Evolutionary conservation across 2,797 vertebrate genomes (phyloP).

Genomic region (Falco cherrug): DNA sequence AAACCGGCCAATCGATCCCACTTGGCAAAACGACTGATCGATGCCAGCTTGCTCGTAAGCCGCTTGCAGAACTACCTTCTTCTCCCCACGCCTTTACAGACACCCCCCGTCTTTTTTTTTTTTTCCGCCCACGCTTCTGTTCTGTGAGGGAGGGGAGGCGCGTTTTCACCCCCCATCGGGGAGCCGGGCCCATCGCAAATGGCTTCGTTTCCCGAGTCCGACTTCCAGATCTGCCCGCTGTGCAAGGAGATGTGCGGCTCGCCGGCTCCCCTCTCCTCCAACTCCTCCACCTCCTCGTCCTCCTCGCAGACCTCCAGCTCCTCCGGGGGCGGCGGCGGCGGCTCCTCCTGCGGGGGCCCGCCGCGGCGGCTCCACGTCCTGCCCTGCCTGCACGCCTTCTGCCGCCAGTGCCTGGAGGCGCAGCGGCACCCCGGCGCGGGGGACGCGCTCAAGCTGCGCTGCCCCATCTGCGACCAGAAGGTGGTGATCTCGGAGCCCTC

Average conservation of each 20-base stretch:
- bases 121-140: background rate
- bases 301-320: conserved; percentile 89
- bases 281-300: conserved; percentile 89
- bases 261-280: conserved; percentile 87
- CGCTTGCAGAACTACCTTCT: conserved; percentile 28
- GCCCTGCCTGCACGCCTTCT: conserved; percentile 92
- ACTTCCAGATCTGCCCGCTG: conserved; percentile 90
- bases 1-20: conserved; percentile 48
- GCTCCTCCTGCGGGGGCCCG: conserved; percentile 74
- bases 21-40: conserved; percentile 59
- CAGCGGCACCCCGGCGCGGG: conserved; percentile 81
- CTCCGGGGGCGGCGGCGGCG: conserved; percentile 71
- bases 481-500: conserved; percentile 88
- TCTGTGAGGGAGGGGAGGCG: background rate
- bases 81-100: background rate
- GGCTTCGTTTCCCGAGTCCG: conserved; percentile 90
- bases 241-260: conserved; percentile 93
- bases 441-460: conserved; percentile 87
- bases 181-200: conserved; percentile 21
- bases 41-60: conserved; percentile 70
- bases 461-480: conserved; percentile 92
- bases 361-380: conserved; percentile 88
- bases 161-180: background rate
- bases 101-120: background rate
- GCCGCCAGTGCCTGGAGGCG: conserved; percentile 90